phyloP scores from a whole-genome alignment of 2,113 vertebrate genomes.

The Gorsachius goisagi region DNA sequence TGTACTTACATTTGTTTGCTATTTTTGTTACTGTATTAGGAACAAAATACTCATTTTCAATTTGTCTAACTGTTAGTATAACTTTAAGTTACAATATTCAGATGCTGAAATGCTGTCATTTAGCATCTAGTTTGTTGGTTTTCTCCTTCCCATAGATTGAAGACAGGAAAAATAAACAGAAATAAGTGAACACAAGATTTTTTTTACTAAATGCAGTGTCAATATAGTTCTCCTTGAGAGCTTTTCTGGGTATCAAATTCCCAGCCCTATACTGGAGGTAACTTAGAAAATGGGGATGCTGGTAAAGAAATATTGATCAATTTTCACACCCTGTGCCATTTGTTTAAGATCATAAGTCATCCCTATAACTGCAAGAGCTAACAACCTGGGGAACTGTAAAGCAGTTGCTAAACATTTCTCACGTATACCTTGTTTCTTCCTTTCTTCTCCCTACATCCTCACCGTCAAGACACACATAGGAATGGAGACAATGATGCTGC shows the following conservation, averaged over 20 bases:
- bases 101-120: background rate
- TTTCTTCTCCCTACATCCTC: background rate
- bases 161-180: background rate
- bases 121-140: background rate
- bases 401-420: conserved; percentile 18
- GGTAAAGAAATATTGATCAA: conserved; percentile 14
- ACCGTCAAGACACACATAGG: background rate
- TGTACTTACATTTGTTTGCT: background rate
- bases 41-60: background rate
- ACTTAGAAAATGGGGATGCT: background rate
- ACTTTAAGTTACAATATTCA: background rate
- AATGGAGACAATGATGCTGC: background rate
- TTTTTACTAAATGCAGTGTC: background rate
- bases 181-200: background rate
- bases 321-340: conserved; percentile 26
- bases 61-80: background rate
- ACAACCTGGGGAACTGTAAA: background rate
- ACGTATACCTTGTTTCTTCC: background rate
- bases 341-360: conserved; percentile 36
- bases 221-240: background rate
- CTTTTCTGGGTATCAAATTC: background rate
- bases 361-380: background rate
- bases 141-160: background rate
- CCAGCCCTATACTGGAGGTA: background rate
- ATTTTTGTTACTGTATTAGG: background rate